These are phyloP conservation scores for Muscina levida DNA, from an alignment of 2,888 invertebrate species.

Conservation along the genomic window DNA sequence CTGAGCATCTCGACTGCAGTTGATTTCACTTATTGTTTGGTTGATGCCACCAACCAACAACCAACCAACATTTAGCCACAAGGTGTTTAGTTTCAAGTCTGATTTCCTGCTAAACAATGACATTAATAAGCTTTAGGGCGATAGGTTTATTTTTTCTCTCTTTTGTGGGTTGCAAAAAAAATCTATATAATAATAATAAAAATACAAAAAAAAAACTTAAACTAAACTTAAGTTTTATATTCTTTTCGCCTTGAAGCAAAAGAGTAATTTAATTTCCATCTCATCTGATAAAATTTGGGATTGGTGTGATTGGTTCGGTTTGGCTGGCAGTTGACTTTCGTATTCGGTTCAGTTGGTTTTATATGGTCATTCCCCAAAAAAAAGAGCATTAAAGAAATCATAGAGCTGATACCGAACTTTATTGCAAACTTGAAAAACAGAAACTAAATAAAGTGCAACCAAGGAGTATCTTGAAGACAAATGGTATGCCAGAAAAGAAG, in stretches of 20 bases:
- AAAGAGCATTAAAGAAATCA: not conserved
- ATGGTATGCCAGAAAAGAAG: not conserved
- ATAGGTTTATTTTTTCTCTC: slow-evolving; percentile 20
- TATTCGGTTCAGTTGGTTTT: not conserved
- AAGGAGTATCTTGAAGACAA: not conserved
- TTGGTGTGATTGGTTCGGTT: slow-evolving; percentile 47
- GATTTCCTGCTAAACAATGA: slow-evolving; percentile 64
- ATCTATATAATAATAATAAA: too few relatives aligned
- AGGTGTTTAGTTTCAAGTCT: slow-evolving; percentile 59
- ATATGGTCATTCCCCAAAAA: slow-evolving; percentile 14
- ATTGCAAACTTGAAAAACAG: slow-evolving; percentile 18
- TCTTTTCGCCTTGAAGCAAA: not conserved
- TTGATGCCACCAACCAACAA: slow-evolving; percentile 4
- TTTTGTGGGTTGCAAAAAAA: not conserved
- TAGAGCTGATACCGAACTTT: not conserved
- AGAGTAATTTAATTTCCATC: slow-evolving; percentile 38
- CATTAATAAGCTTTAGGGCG: slow-evolving; percentile 63
- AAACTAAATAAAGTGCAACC: not conserved
- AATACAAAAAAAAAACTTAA: not conserved
- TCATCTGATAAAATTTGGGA: slow-evolving; percentile 52
- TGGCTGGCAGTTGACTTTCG: not conserved
- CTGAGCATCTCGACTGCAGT: slow-evolving; percentile 6
- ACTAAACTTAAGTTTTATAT: not conserved
- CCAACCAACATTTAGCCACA: slow-evolving; percentile 59
- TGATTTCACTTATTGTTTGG: slow-evolving; percentile 4